These are phyloP conservation scores for Portunus trituberculatus DNA, from an alignment of 1,140 invertebrate genomes.

Conservation along the genomic window DNA sequence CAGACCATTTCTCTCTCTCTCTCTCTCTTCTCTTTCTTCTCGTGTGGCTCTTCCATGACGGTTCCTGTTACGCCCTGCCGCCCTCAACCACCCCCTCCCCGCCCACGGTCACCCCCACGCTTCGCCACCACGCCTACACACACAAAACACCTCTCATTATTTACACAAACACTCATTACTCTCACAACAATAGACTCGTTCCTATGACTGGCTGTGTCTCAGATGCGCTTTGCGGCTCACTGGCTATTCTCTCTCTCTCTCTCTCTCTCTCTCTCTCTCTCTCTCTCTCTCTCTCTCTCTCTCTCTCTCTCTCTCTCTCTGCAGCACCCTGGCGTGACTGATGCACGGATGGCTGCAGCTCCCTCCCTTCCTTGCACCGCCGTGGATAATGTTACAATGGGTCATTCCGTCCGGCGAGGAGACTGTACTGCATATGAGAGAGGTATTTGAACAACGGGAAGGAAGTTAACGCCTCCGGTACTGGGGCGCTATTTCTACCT, in stretches of 20 bases:
- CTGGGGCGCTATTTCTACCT: no score
- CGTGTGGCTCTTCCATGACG: not conserved
- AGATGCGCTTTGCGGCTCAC: not conserved
- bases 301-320: constrained; percentile 42
- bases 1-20: not conserved
- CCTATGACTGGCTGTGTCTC: constrained; percentile 42
- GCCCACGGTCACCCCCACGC: not conserved
- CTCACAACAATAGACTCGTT: constrained; percentile 52
- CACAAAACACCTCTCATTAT: constrained; percentile 40
- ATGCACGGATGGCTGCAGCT: not conserved
- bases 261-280: constrained; percentile 21
- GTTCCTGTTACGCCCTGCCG: not conserved
- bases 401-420: no score
- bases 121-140: not conserved
- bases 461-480: no score
- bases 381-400: no score
- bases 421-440: no score
- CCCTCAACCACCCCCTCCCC: not conserved
- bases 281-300: constrained; percentile 43
- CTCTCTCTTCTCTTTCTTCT: not conserved
- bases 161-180: constrained; percentile 54
- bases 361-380: no score
- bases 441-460: no score
- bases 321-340: not conserved
- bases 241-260: not conserved